phyloP scores from a whole-genome alignment of 2,113 vertebrate species.

The Nansenia antarctica region DNA sequence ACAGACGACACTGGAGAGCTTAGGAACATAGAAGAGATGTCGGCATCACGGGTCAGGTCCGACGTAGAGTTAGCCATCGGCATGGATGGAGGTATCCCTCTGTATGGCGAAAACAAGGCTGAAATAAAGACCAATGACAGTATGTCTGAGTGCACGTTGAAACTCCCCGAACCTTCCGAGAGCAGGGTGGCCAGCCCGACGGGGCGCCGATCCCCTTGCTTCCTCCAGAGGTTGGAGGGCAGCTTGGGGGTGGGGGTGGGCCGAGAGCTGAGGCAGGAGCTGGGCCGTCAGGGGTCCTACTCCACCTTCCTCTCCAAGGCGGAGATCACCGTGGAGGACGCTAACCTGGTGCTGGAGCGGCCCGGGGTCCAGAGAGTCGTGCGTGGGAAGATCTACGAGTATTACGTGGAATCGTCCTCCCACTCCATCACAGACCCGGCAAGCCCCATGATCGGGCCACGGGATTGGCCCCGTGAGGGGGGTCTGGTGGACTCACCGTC shows the following conservation, averaged over 20 bases:
- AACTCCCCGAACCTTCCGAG: conserved; percentile 10
- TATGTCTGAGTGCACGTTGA: conserved; percentile 41
- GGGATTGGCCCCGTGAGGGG: conserved; percentile 27
- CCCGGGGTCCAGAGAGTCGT: conserved; percentile 47
- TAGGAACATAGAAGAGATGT: conserved; percentile 12
- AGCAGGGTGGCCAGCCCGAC: conserved; percentile 32
- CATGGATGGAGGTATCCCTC: conserved; percentile 2
- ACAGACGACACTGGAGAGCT: conserved; percentile 3
- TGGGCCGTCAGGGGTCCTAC: conserved; percentile 51
- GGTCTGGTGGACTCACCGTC: conserved; percentile 38
- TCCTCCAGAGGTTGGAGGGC: conserved; percentile 71
- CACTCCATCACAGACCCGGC: conserved; percentile 57
- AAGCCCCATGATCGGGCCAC: conserved; percentile 3
- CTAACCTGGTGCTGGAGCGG: conserved; percentile 58
- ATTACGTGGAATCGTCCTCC: conserved; percentile 80
- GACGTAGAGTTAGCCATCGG: conserved; percentile 13
- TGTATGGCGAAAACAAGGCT: conserved; percentile 19
- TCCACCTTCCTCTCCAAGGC: conserved; percentile 84
- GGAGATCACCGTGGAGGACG: conserved; percentile 82
- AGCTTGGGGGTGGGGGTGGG: conserved; percentile 69
- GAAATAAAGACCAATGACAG: conserved; percentile 32
- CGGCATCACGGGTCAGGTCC: not conserved
- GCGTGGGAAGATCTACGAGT: conserved; percentile 86
- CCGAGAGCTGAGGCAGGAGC: conserved; percentile 68
- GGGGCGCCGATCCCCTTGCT: conserved; percentile 67